These are phyloP conservation scores for Nerophis lumbriciformis DNA, from an alignment of 2,113 vertebrate species.

Conservation along the genomic window DNA sequence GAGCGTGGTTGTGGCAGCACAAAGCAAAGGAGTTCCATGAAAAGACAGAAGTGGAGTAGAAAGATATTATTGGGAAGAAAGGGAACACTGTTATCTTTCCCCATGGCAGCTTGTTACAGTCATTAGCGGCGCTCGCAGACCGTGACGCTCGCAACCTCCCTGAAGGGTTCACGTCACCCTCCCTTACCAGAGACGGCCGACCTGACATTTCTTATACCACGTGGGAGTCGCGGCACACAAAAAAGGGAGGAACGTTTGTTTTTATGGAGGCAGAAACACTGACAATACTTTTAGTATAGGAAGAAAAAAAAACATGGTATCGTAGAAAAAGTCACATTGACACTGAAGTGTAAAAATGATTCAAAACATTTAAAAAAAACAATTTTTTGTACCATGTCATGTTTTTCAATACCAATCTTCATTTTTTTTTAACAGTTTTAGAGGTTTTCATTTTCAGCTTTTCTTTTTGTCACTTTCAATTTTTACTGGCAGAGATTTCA, in stretches of 20 bases:
- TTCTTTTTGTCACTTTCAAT: too few species aligned
- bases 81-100: slow-evolving; percentile 40
- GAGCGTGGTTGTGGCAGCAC: background rate
- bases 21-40: slow-evolving; percentile 16
- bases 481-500: too few species aligned
- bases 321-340: too few species aligned
- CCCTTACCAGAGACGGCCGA: slow-evolving; percentile 23
- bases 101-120: slow-evolving; percentile 54
- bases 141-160: slow-evolving; percentile 53
- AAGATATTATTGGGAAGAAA: slow-evolving; percentile 38
- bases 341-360: too few species aligned
- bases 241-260: slow-evolving; percentile 9
- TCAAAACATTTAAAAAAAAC: too few species aligned
- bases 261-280: background rate
- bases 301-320: too few species aligned
- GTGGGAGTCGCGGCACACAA: slow-evolving; percentile 16
- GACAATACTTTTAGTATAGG: too few species aligned
- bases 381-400: too few species aligned
- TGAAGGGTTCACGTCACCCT: slow-evolving; percentile 5
- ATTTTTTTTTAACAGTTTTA: too few species aligned
- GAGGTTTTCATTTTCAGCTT: too few species aligned
- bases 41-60: slow-evolving; percentile 18
- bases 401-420: too few species aligned
- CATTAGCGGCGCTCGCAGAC: slow-evolving; percentile 55
- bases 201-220: slow-evolving; percentile 23